A percentile compares a stretch with the other conserved stretches of the same genome.
phyloP scores from a whole-genome alignment of 64 coral and sea anemone species.

The Cladopsammia gracilis region DNA sequence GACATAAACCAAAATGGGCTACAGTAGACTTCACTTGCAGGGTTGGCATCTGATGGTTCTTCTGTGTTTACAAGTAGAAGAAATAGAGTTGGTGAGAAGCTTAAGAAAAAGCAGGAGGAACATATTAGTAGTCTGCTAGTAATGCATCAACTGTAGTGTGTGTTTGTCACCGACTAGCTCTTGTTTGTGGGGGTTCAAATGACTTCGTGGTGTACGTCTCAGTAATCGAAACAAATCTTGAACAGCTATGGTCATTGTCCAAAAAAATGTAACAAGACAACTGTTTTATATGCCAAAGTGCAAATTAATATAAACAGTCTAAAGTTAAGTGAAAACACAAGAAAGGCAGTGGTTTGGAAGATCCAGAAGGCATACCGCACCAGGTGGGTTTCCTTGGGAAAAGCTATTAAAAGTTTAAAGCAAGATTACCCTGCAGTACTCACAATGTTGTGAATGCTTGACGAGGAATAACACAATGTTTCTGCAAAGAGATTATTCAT shows the following conservation, averaged over 20 bases:
- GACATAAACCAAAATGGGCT: background rate
- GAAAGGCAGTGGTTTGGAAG: too few relatives aligned
- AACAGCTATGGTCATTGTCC: slow-evolving; percentile 6
- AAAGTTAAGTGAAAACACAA: too few relatives aligned
- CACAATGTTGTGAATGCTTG: too few relatives aligned
- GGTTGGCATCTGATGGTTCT: slow-evolving; percentile 11
- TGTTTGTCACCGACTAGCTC: background rate
- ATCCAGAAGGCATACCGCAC: too few relatives aligned
- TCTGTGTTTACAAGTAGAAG: background rate
- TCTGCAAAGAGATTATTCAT: too few relatives aligned
- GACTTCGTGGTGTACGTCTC: background rate
- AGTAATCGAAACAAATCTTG: background rate
- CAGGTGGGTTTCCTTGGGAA: too few relatives aligned
- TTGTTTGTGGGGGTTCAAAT: background rate
- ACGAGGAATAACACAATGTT: too few relatives aligned
- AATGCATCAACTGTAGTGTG: slow-evolving; percentile 21
- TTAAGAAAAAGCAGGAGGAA: slow-evolving; percentile 4
- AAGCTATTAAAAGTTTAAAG: too few relatives aligned
- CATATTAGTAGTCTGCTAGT: background rate
- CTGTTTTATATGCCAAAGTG: too few relatives aligned
- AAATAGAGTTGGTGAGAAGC: background rate
- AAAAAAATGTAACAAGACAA: too few relatives aligned
- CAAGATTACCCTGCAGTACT: too few relatives aligned
- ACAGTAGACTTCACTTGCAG: background rate
- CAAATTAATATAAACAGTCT: too few relatives aligned